These are phyloP conservation scores for Pandion haliaetus DNA, from an alignment of 2,113 vertebrate species.

Conservation along the genomic window DNA sequence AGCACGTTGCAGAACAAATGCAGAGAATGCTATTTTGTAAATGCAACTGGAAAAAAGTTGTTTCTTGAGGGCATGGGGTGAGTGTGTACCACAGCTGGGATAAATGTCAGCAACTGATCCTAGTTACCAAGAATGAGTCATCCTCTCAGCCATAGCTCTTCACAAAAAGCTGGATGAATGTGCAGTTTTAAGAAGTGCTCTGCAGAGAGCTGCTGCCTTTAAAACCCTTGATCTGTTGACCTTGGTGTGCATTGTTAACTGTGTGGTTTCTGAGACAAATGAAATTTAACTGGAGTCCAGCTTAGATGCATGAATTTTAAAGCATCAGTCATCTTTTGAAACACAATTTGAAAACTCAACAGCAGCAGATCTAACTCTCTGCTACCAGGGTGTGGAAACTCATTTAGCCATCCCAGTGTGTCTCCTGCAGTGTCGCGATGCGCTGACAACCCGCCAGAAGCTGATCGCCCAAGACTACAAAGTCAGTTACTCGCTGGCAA, in stretches of 20 bases:
- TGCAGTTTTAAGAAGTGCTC: not conserved
- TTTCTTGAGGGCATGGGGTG: constrained; percentile 35
- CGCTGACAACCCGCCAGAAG: constrained; percentile 93
- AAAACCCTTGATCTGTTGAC: not conserved
- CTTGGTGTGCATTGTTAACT: not conserved
- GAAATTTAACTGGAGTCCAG: not conserved
- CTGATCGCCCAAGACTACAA: constrained; percentile 96
- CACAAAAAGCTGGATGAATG: constrained; percentile 9
- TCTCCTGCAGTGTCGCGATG: constrained; percentile 88
- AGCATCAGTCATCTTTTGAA: not conserved
- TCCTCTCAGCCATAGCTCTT: not conserved
- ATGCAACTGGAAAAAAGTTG: not conserved
- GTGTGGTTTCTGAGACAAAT: not conserved
- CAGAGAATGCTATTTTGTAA: not conserved
- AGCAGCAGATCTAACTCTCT: not conserved
- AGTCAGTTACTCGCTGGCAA: constrained; percentile 95
- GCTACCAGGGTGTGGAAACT: fast-evolving
- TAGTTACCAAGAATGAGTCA: constrained; percentile 22
- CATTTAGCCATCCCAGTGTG: not conserved
- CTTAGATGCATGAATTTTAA: not conserved
- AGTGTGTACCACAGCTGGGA: not conserved
- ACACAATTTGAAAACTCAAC: not conserved
- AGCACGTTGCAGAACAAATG: not conserved
- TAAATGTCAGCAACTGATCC: constrained; percentile 29
- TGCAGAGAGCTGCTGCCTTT: not conserved